Conservation (phyloP, 2,797 vertebrate species). For the Caiman crocodilus region DNA sequence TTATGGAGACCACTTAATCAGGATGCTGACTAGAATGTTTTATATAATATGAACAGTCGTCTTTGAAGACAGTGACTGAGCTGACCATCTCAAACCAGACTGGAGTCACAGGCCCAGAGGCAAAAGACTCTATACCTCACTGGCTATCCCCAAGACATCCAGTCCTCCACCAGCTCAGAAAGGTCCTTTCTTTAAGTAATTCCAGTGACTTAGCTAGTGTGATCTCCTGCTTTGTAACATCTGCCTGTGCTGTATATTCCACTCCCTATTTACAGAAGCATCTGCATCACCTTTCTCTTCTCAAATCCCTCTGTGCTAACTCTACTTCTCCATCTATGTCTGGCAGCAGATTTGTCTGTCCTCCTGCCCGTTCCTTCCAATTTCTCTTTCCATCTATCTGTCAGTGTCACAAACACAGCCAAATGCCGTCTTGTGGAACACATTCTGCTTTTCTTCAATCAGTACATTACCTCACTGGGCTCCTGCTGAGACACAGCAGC, state of each 20-base stretch:
- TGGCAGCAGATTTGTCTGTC: neutral
- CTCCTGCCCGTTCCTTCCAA: neutral
- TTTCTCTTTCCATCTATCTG: neutral
- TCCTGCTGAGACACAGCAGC: neutral
- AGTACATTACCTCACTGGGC: neutral
- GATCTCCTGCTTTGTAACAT: neutral
- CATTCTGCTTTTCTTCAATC: neutral
- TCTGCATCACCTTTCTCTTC: neutral
- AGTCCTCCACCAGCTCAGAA: neutral
- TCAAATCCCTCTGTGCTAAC: neutral
- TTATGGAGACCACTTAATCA: neutral
- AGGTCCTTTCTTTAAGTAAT: neutral
- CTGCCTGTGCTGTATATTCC: neutral
- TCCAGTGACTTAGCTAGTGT: neutral
- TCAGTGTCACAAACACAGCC: neutral
- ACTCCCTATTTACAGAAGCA: neutral
- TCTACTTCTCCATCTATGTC: neutral
- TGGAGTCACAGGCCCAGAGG: neutral
- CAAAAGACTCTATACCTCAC: neutral
- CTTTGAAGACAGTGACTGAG: neutral
- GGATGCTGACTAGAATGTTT: fast-evolving
- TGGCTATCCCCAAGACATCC: neutral
- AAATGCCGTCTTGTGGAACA: neutral
- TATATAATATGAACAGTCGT: fast-evolving
- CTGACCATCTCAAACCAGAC: fast-evolving